phyloP scores from a whole-genome alignment of 2,888 invertebrate genomes.

The Eueremaeus valkanovi region DNA sequence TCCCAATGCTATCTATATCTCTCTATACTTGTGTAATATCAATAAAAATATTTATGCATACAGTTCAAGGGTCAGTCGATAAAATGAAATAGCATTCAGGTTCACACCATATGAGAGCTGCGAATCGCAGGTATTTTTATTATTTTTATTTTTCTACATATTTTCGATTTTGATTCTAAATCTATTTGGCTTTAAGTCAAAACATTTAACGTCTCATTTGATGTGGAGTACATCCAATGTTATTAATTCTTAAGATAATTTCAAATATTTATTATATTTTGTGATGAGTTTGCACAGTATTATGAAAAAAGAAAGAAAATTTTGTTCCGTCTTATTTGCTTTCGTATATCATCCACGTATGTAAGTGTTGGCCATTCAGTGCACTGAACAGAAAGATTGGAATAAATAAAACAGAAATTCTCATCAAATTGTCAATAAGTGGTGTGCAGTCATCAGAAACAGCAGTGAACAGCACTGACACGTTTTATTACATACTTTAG shows the following conservation, averaged over 20 bases:
- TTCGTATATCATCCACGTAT: not conserved
- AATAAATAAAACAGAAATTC: not conserved
- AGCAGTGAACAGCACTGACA: not conserved
- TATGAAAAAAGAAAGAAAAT: not conserved
- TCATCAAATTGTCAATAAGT: slow-evolving; percentile 20
- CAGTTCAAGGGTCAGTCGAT: not conserved
- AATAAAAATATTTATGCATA: not conserved
- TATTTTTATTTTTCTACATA: too few species aligned
- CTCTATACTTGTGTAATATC: too few species aligned
- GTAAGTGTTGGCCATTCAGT: not conserved
- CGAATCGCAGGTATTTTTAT: not conserved
- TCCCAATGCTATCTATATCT: too few species aligned
- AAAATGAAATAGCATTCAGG: slow-evolving; percentile 9
- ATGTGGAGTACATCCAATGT: not conserved
- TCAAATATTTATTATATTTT: not conserved
- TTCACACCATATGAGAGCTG: not conserved
- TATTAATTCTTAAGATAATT: not conserved
- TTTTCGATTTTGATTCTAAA: too few species aligned
- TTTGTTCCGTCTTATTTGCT: not conserved
- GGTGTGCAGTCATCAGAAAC: not conserved
- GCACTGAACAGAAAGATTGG: not conserved
- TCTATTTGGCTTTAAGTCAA: slow-evolving; percentile 18
- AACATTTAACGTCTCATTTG: slow-evolving; percentile 20
- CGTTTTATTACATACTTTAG: not conserved
- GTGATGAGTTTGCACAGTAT: too few species aligned